phyloP scores from a whole-genome alignment of 2,113 vertebrate species.

The Etia nguti region DNA sequence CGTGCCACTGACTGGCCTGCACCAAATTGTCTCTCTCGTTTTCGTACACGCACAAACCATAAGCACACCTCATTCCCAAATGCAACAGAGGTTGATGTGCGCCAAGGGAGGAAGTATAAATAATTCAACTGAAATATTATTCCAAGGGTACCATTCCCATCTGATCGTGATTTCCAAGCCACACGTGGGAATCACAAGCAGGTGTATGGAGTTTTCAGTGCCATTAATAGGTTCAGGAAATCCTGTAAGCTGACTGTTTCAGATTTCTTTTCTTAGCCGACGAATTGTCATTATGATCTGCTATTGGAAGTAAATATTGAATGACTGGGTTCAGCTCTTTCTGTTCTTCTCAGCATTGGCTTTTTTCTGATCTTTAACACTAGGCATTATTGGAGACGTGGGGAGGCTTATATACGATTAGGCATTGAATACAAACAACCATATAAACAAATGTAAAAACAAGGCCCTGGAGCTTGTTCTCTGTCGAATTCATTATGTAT shows the following conservation, averaged over 20 bases:
- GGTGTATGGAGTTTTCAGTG: neutral
- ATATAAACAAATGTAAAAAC: slow-evolving; percentile 41
- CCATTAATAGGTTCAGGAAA: slow-evolving; percentile 26
- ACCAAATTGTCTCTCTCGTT: slow-evolving; percentile 14
- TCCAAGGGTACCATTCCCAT: slow-evolving; percentile 56
- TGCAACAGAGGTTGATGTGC: slow-evolving; percentile 38
- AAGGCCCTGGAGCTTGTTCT: slow-evolving; percentile 19
- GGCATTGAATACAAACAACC: slow-evolving; percentile 39
- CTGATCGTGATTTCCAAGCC: slow-evolving; percentile 42
- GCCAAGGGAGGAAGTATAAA: slow-evolving; percentile 57
- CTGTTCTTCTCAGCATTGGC: neutral
- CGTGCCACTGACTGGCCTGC: slow-evolving; percentile 55
- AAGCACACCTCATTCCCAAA: slow-evolving; percentile 60
- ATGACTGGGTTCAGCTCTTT: slow-evolving; percentile 1
- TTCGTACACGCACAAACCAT: slow-evolving; percentile 46
- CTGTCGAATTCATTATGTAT: slow-evolving; percentile 48
- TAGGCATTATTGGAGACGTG: slow-evolving; percentile 14
- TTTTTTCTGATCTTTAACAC: slow-evolving; percentile 20
- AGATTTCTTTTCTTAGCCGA: neutral
- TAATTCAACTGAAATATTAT: slow-evolving; percentile 71
- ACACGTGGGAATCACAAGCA: slow-evolving; percentile 8
- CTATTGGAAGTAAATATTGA: slow-evolving; percentile 20
- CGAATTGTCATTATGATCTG: neutral
- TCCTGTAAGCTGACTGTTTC: neutral
- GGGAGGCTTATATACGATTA: slow-evolving; percentile 23